phyloP scores from a whole-genome alignment of 92 coral and sea anemone species.

The Parazoanthus darwini region DNA sequence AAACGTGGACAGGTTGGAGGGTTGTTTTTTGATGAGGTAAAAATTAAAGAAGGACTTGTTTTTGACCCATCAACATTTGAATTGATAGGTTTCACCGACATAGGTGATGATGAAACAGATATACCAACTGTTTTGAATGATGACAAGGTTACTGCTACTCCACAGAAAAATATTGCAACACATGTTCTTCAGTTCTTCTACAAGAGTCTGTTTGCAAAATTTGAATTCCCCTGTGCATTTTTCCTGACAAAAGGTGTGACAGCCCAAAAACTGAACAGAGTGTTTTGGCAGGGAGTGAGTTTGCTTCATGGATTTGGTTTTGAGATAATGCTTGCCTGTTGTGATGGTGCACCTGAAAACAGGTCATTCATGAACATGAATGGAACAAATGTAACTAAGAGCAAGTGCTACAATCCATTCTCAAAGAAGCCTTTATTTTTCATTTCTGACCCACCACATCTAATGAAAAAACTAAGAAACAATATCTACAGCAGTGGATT shows the following conservation, averaged over 20 bases:
- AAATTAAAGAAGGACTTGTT: constrained; percentile 59
- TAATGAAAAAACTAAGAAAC: constrained; percentile 29
- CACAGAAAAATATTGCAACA: constrained; percentile 40
- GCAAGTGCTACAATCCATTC: constrained; percentile 52
- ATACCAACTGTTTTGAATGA: background rate
- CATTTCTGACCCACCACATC: constrained; percentile 37
- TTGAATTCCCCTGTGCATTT: constrained; percentile 62
- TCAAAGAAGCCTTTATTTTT: constrained; percentile 28
- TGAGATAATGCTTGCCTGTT: constrained; percentile 44
- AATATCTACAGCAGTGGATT: constrained; percentile 7
- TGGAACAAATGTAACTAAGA: constrained; percentile 43
- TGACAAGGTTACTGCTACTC: background rate
- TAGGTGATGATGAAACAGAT: constrained; percentile 46
- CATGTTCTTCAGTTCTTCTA: constrained; percentile 63
- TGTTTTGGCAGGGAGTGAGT: constrained; percentile 70
- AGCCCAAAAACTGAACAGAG: constrained; percentile 52
- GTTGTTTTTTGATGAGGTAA: constrained; percentile 63
- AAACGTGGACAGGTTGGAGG: constrained; percentile 57
- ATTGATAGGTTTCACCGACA: constrained; percentile 62
- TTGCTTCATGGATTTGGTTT: constrained; percentile 58
- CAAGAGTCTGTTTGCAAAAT: constrained; percentile 48
- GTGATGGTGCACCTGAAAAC: constrained; percentile 70
- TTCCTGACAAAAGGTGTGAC: constrained; percentile 60
- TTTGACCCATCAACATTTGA: constrained; percentile 59
- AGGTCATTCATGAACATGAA: constrained; percentile 57